Percentiles rank a stretch among this genome's conserved stretches.
These are phyloP conservation scores for Cyprinella venusta DNA, from an alignment of 2,797 vertebrate species.

Conservation along the genomic window DNA sequence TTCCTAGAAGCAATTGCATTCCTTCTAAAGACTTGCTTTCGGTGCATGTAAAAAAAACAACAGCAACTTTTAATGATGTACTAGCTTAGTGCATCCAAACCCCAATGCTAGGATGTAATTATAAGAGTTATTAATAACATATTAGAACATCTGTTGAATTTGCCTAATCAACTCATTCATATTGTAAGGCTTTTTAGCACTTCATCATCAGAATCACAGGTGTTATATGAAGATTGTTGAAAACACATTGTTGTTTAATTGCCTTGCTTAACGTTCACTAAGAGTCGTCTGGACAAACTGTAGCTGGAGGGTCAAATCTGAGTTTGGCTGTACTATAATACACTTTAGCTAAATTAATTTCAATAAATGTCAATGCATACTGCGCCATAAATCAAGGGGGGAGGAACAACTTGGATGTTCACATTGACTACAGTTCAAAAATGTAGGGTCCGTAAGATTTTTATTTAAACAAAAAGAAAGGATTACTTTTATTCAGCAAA, in stretches of 20 bases:
- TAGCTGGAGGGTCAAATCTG: neutral
- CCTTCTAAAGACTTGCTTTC: constrained; percentile 60
- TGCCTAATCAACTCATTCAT: constrained; percentile 31
- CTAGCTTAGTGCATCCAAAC: constrained; percentile 18
- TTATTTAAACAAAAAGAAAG: too few species aligned
- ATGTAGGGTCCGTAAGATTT: too few species aligned
- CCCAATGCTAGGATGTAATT: constrained; percentile 28
- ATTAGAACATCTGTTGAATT: constrained; percentile 44
- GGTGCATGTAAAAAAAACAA: constrained; percentile 68
- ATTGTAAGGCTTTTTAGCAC: constrained; percentile 30
- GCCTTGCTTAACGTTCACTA: neutral
- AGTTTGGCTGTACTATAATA: neutral
- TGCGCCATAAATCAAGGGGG: neutral
- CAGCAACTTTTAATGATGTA: constrained; percentile 37
- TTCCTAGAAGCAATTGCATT: constrained; percentile 79
- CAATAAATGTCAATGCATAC: neutral
- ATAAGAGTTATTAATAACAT: constrained; percentile 50
- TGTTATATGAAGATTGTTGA: constrained; percentile 1
- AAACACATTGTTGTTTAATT: constrained; percentile 32
- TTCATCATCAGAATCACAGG: constrained; percentile 20
- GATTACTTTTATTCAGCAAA: too few species aligned
- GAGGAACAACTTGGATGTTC: too few species aligned
- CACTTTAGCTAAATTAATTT: neutral
- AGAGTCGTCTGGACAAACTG: neutral
- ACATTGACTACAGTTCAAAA: too few species aligned